A percentile compares a stretch with the other conserved stretches of the same genome.
Conservation (phyloP, 2,888 invertebrate species). For the Calameuta filiformis region DNA sequence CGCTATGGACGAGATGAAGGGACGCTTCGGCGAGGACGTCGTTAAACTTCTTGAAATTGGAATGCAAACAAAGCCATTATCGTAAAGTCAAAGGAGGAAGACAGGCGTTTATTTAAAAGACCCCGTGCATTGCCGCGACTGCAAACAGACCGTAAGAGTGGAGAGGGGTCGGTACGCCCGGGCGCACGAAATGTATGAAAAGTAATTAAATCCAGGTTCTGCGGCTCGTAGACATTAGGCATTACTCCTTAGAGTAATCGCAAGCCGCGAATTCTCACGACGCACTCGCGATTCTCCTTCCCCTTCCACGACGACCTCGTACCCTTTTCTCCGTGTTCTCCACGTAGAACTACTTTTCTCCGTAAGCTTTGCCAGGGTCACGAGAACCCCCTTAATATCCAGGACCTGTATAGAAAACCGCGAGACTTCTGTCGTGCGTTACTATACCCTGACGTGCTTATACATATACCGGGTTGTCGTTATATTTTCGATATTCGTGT, state of each 20-base stretch:
- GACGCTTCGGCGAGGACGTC: conserved; percentile 24
- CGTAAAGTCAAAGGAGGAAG: conserved; percentile 56
- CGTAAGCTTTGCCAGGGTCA: background rate
- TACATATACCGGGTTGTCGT: background rate
- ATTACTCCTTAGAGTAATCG: background rate
- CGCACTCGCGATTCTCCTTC: background rate
- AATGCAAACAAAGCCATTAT: conserved; percentile 61
- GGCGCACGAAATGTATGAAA: conserved; percentile 56
- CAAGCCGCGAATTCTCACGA: background rate
- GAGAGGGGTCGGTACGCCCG: conserved; percentile 33
- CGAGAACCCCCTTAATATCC: background rate
- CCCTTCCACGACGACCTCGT: background rate
- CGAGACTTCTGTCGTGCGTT: background rate
- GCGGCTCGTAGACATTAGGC: conserved; percentile 4
- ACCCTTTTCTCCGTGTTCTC: background rate
- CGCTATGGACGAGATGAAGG: background rate
- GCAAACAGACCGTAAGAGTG: conserved; percentile 48
- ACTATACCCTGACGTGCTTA: background rate
- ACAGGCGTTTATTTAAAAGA: conserved; percentile 55
- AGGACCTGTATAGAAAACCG: background rate
- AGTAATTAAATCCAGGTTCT: conserved; percentile 57
- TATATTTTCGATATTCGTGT: conserved; percentile 38
- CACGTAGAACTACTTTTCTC: background rate
- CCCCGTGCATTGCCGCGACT: conserved; percentile 36
- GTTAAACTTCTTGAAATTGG: conserved; percentile 57